Conservation (phyloP, 1,140 invertebrate species). For the Eumaeus atala region DNA sequence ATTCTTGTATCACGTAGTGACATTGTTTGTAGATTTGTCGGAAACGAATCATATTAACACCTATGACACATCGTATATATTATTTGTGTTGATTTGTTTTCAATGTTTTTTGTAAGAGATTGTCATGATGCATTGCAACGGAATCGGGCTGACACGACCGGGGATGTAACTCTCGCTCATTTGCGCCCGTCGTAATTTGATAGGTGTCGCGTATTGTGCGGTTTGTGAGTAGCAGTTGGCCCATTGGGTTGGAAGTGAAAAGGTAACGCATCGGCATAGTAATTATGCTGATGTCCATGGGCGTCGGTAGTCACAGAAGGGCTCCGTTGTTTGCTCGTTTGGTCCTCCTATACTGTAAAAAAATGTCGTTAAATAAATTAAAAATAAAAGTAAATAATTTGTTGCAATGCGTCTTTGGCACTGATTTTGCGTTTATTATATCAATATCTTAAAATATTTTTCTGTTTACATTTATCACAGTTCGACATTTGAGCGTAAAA, state of each 20-base stretch:
- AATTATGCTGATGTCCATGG: too few relatives aligned
- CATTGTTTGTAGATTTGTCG: constrained; percentile 11
- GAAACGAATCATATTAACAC: constrained; percentile 3
- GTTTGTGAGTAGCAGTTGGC: too few relatives aligned
- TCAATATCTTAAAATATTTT: constrained; percentile 48
- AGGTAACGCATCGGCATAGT: too few relatives aligned
- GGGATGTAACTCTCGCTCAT: too few relatives aligned
- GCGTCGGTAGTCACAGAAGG: too few relatives aligned
- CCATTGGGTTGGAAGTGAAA: too few relatives aligned
- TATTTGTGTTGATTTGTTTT: constrained; percentile 15
- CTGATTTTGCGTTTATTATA: constrained; percentile 65
- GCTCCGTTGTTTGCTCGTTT: too few relatives aligned
- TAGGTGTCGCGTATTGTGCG: too few relatives aligned
- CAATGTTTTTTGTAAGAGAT: too few relatives aligned
- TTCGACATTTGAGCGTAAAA: constrained; percentile 50
- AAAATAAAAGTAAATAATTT: constrained; percentile 28
- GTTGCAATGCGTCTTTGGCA: constrained; percentile 68
- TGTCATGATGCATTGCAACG: too few relatives aligned
- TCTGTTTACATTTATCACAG: constrained; percentile 62
- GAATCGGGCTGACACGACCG: too few relatives aligned
- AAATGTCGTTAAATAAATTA: constrained; percentile 18
- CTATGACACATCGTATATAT: constrained; percentile 13
- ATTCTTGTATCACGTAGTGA: constrained; percentile 11
- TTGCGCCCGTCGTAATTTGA: too few relatives aligned
- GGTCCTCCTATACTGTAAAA: constrained; percentile 10